Evolutionary conservation across 2,888 invertebrate genomes (phyloP), one percentile per base, ranked within the genome.

Genomic region (Conus canariensis): DNA sequence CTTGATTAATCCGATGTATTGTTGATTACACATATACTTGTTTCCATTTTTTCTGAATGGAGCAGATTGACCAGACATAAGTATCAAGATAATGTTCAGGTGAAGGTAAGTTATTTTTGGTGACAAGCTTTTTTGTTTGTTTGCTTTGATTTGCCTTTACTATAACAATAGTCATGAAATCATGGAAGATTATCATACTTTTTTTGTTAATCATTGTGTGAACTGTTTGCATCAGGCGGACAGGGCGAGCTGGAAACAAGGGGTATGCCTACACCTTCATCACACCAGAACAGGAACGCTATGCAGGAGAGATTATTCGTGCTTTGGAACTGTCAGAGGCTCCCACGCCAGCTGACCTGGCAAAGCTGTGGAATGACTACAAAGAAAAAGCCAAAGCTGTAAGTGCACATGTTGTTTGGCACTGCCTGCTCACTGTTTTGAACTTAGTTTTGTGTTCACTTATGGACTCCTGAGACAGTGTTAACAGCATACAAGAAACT

Each of bases 191-290:
- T 45, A 45, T 30, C 30, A 30, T 45, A 45, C 45, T 45, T 45
- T 30, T 64, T 16, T 64, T 64, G 64, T 16, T 64, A 64, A 64
- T 64, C 10, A 58, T 8, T 22, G 22, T 83, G 83, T n/a, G 19
- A 22, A 22, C 22, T 83, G 25, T 58, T 16, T 19, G 22, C 83
- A 22, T 56, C 91, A 97, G 97, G 12, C 96, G 97, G 22, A 97
- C 97, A 7, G 97, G 97, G n/a, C 94, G 97, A 87, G 97, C 97
- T 30, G 99, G 99, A 0, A 99, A 99, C 96, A 99, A 99, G 96
- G 99, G 99, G 9, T 98, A 97, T 96, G 99, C 99, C 0, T 99
- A 98, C 97, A 99, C 99, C 0, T 99, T 99, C 96, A 97, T 99
- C 12, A 98, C 99, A 0, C 98, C 98, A 0, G 99, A 99, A 92